A percentile compares a stretch with the other conserved stretches of the same genome.
Evolutionary conservation across 2,797 vertebrate species (phyloP).

Genomic region (Alfaro cultratus): DNA sequence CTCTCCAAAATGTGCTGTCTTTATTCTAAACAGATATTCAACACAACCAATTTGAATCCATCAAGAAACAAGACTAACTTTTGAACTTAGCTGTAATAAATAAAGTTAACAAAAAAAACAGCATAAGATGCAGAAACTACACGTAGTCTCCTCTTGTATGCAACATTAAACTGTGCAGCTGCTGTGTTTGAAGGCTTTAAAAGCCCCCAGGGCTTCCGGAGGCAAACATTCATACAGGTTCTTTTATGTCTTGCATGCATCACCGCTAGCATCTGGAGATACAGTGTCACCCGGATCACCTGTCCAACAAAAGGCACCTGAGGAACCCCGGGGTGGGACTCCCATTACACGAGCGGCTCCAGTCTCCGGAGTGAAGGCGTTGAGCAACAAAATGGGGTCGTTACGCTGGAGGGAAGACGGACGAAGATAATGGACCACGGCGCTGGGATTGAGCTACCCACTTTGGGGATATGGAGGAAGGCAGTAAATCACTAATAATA

Average conservation of each 20-base stretch:
- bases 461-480: conserved; percentile 58
- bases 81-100: neutral
- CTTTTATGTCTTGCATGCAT: conserved; percentile 65
- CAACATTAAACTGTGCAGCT: conserved; percentile 36
- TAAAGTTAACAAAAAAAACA: neutral
- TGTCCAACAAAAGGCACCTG: conserved; percentile 70
- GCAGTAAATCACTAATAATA: conserved; percentile 69
- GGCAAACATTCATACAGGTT: conserved; percentile 54
- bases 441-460: conserved; percentile 43
- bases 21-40: conserved; percentile 33
- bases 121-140: conserved; percentile 12
- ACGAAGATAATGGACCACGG: conserved; percentile 58
- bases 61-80: neutral
- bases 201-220: conserved; percentile 43
- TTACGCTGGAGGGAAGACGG: conserved; percentile 47
- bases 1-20: conserved; percentile 6
- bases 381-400: conserved; percentile 64
- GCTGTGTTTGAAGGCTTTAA: conserved; percentile 36
- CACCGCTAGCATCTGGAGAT: conserved; percentile 65
- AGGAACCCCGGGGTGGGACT: conserved; percentile 48
- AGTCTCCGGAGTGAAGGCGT: conserved; percentile 47
- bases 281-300: conserved; percentile 68
- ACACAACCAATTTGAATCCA: conserved; percentile 21
- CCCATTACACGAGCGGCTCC: conserved; percentile 43
- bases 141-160: conserved; percentile 11